phyloP scores from a whole-genome alignment of 1,140 invertebrate species.

The Monomorium pharaonis region DNA sequence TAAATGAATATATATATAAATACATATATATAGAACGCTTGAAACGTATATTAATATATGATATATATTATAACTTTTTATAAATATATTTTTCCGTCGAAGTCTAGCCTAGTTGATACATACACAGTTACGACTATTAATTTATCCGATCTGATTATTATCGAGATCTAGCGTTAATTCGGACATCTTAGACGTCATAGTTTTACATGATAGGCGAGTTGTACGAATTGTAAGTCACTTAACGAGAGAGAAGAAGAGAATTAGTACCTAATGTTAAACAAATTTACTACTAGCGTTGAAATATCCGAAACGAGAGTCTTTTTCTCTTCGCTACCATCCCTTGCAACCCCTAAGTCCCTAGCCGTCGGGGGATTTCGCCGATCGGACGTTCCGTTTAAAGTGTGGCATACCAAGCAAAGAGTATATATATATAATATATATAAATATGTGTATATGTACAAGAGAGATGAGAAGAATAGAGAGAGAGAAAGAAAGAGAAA shows the following conservation, averaged over 20 bases:
- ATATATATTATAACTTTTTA: conserved; percentile 86
- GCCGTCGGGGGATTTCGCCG: conserved; percentile 41
- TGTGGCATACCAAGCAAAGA: conserved; percentile 20
- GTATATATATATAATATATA: conserved; percentile 50
- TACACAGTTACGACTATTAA: conserved; percentile 84
- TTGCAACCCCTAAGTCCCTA: not conserved
- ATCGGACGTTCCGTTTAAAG: conserved; percentile 56
- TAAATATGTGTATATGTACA: conserved; percentile 52
- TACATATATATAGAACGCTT: conserved; percentile 81
- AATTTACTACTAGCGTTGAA: conserved; percentile 80
- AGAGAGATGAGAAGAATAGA: conserved; percentile 20
- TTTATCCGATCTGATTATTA: conserved; percentile 84
- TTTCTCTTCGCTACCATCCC: conserved; percentile 16
- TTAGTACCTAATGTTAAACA: conserved; percentile 82
- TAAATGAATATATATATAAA: conserved; percentile 53
- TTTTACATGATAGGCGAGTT: conserved; percentile 77
- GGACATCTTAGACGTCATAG: conserved; percentile 81
- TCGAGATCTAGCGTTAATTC: conserved; percentile 81
- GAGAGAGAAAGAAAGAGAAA: not conserved
- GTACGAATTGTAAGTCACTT: conserved; percentile 76
- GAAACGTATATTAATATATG: conserved; percentile 82
- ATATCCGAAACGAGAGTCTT: conserved; percentile 37
- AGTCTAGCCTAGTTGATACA: conserved; percentile 85
- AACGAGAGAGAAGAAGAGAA: conserved; percentile 44
- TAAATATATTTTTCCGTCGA: conserved; percentile 86